phyloP scores from a whole-genome alignment of 64 coral and sea anemone species.

The Montipora cactus region DNA sequence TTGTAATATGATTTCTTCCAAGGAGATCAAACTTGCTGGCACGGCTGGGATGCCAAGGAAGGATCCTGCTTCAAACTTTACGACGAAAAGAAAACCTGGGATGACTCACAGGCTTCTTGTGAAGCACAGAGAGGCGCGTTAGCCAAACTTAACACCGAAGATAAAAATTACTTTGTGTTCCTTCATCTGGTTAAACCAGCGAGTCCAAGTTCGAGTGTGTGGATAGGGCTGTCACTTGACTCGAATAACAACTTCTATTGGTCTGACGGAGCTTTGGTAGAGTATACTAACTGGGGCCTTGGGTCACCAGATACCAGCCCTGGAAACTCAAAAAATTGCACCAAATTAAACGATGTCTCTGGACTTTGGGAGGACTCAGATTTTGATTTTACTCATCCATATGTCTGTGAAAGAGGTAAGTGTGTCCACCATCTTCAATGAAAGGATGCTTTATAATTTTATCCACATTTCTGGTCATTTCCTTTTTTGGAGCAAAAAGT shows the following conservation, averaged over 20 bases:
- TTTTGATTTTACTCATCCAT: constrained; percentile 18
- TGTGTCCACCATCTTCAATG: neutral
- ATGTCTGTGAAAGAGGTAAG: constrained; percentile 34
- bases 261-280: neutral
- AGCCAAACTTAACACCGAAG: constrained; percentile 19
- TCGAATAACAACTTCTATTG: constrained; percentile 23
- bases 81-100: constrained; percentile 20
- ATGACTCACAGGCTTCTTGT: neutral
- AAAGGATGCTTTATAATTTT: neutral
- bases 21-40: constrained; percentile 39
- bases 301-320: neutral
- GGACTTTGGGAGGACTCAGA: constrained; percentile 41
- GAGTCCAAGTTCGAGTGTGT: constrained; percentile 28
- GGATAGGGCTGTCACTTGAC: constrained; percentile 45
- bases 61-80: constrained; percentile 32
- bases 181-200: constrained; percentile 23
- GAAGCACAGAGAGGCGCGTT: constrained; percentile 6
- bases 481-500: neutral
- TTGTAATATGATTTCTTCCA: neutral
- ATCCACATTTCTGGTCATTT: neutral
- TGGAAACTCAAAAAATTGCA: constrained; percentile 27
- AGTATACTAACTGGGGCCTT: constrained; percentile 28
- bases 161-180: constrained; percentile 41
- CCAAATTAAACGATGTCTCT: constrained; percentile 13
- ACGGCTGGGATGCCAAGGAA: constrained; percentile 4